These are phyloP conservation scores for Fistularia commersonii DNA, from an alignment of 2,797 vertebrate species.

Conservation along the genomic window DNA sequence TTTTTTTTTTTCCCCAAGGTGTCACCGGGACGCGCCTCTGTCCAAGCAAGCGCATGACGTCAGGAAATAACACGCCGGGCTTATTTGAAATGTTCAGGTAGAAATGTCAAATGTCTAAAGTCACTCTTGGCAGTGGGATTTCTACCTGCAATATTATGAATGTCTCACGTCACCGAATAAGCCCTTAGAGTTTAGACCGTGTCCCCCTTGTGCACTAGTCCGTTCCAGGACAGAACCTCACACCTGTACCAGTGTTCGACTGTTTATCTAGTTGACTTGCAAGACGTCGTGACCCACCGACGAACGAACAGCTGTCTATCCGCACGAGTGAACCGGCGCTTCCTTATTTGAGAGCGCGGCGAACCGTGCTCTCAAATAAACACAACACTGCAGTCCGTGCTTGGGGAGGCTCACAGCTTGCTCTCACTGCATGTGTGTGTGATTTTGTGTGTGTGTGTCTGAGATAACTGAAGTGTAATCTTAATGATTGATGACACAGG, in stretches of 20 bases:
- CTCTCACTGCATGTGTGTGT: slow-evolving; percentile 62
- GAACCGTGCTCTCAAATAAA: slow-evolving; percentile 30
- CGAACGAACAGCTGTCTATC: slow-evolving; percentile 13
- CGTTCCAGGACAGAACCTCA: slow-evolving; percentile 23
- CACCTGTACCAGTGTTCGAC: slow-evolving; percentile 17
- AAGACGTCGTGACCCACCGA: neutral
- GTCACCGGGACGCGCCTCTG: slow-evolving; percentile 30
- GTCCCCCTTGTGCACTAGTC: slow-evolving; percentile 15
- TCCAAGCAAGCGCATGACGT: slow-evolving; percentile 36
- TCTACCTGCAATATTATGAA: slow-evolving; percentile 46
- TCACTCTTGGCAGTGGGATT: slow-evolving; percentile 29
- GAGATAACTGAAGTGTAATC: too few relatives aligned
- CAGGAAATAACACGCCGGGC: slow-evolving; percentile 22
- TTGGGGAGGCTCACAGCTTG: slow-evolving; percentile 49
- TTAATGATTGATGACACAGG: too few relatives aligned
- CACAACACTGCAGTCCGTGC: slow-evolving; percentile 37
- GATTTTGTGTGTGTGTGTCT: slow-evolving; percentile 23
- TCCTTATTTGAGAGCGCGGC: slow-evolving; percentile 28
- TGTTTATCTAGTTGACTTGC: slow-evolving; percentile 23
- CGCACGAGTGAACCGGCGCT: slow-evolving; percentile 30
- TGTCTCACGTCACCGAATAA: slow-evolving; percentile 46
- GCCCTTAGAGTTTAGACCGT: slow-evolving; percentile 21
- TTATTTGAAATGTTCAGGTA: slow-evolving; percentile 52
- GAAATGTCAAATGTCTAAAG: slow-evolving; percentile 32
- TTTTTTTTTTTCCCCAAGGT: slow-evolving; percentile 25